A percentile compares a stretch with the other conserved stretches of the same genome.
phyloP scores from a whole-genome alignment of 2,888 invertebrate genomes.

The Diadromus collaris region DNA sequence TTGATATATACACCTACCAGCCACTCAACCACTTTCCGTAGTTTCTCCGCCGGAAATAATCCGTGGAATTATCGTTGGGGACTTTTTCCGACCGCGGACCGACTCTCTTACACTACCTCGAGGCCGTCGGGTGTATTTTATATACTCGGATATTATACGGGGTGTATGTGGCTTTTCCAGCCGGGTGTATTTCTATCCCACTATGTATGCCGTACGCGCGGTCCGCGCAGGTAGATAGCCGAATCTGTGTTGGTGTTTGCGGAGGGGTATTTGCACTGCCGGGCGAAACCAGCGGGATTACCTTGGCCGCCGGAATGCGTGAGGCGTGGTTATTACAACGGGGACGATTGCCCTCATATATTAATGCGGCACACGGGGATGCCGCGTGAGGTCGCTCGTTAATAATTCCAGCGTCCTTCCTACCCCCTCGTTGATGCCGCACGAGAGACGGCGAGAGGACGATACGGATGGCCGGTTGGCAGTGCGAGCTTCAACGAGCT shows the following conservation, averaged over 20 bases:
- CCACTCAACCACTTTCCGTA: slow-evolving; percentile 56
- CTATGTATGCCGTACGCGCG: neutral
- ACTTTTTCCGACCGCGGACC: slow-evolving; percentile 58
- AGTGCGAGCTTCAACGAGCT: slow-evolving; percentile 42
- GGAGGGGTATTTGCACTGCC: slow-evolving; percentile 21
- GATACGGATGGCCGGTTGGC: slow-evolving; percentile 38
- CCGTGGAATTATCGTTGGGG: slow-evolving; percentile 62
- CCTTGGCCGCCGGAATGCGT: slow-evolving; percentile 53
- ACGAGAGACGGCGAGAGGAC: slow-evolving; percentile 17
- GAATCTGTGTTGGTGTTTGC: slow-evolving; percentile 9
- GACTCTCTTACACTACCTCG: slow-evolving; percentile 35
- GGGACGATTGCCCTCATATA: slow-evolving; percentile 69
- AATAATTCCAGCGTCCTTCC: slow-evolving; percentile 70
- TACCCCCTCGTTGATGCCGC: slow-evolving; percentile 11
- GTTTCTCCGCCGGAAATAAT: slow-evolving; percentile 66
- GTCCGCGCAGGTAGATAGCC: neutral
- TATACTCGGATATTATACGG: slow-evolving; percentile 32
- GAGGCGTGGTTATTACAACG: slow-evolving; percentile 57
- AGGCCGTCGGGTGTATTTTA: slow-evolving; percentile 42
- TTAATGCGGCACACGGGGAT: slow-evolving; percentile 69
- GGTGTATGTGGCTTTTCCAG: slow-evolving; percentile 23
- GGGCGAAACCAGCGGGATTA: slow-evolving; percentile 51
- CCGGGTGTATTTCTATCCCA: slow-evolving; percentile 8
- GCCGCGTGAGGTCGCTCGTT: slow-evolving; percentile 69
- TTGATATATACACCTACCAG: slow-evolving; percentile 8